Conservation (phyloP, 2,888 invertebrate genomes). For the Chesias legatella region DNA sequence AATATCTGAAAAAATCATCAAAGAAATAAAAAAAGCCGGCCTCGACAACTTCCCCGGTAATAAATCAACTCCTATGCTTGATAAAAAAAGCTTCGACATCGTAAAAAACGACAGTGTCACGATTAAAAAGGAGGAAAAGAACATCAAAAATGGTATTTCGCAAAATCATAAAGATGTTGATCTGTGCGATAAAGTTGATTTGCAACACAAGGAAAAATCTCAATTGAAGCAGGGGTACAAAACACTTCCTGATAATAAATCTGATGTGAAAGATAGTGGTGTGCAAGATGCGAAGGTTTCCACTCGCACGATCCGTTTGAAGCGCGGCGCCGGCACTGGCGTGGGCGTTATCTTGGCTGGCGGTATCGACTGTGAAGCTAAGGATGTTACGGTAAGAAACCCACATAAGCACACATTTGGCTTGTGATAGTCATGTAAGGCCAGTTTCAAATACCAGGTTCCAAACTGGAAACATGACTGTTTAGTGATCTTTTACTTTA, state of each 20-base stretch:
- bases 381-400: constrained; percentile 90
- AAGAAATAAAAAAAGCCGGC: constrained; percentile 60
- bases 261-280: constrained; percentile 30
- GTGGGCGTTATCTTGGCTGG: constrained; percentile 94
- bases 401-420: neutral
- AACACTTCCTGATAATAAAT: constrained; percentile 33
- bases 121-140: constrained; percentile 37
- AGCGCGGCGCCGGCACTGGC: constrained; percentile 78
- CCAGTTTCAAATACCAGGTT: no score
- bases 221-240: constrained; percentile 26
- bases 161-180: constrained; percentile 31
- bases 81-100: constrained; percentile 36
- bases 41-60: constrained; percentile 47
- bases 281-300: constrained; percentile 40
- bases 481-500: no score
- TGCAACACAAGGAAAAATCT: constrained; percentile 32
- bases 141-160: constrained; percentile 31
- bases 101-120: constrained; percentile 33
- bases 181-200: constrained; percentile 21
- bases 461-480: no score
- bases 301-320: constrained; percentile 56
- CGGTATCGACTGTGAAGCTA: constrained; percentile 94
- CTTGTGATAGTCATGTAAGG: no score
- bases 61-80: constrained; percentile 32
- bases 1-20: constrained; percentile 59